Conservation (phyloP, 2,113 vertebrate genomes). For the Chroicocephalus ridibundus region DNA sequence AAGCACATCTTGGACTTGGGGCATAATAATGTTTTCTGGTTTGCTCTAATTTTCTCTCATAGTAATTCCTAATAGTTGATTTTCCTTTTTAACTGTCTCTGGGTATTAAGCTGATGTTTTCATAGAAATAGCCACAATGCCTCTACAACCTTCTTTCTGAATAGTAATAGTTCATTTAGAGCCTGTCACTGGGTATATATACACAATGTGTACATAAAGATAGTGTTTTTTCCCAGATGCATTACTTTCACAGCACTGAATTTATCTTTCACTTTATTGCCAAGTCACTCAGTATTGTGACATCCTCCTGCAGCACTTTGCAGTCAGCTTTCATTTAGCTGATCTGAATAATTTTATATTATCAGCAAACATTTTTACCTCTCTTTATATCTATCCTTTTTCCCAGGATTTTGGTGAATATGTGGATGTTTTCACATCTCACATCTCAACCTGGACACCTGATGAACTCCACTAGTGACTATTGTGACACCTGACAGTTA, state of each 20-base stretch:
- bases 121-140: neutral
- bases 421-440: neutral
- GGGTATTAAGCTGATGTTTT: neutral
- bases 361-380: neutral
- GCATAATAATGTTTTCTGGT: neutral
- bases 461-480: neutral
- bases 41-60: conserved; percentile 9
- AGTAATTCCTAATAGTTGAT: neutral
- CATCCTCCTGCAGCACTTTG: neutral
- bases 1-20: neutral
- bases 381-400: neutral
- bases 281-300: neutral
- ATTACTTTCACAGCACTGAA: neutral
- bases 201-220: neutral
- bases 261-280: neutral
- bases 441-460: neutral
- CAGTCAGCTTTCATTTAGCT: neutral
- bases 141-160: neutral
- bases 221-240: neutral
- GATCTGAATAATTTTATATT: neutral
- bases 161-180: neutral
- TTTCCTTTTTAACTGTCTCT: conserved; percentile 14
- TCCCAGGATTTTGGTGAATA: neutral
- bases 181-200: neutral
- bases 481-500: neutral